A percentile compares a stretch with the other conserved stretches of the same genome.
Evolutionary conservation across 2,797 vertebrate genomes (phyloP).

Genomic region (Podargus strigoides): DNA sequence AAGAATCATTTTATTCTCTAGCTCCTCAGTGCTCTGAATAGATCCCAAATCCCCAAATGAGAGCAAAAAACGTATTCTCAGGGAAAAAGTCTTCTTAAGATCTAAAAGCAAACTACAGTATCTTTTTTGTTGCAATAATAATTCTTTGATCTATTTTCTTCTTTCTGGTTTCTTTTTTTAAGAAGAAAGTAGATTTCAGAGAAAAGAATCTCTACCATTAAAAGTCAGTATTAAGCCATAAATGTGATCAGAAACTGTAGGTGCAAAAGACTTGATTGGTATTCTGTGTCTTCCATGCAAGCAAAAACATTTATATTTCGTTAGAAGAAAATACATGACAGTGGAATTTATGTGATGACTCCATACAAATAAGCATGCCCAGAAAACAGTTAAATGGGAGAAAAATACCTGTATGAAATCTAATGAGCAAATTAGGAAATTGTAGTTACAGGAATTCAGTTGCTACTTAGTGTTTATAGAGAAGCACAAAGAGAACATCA

Average conservation of each 20-base stretch:
- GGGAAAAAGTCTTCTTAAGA: not conserved
- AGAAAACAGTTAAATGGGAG: constrained; percentile 28
- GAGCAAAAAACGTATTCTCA: not conserved
- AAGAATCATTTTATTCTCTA: constrained; percentile 34
- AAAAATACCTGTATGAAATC: constrained; percentile 33
- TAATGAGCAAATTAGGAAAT: constrained; percentile 31
- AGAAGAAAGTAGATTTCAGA: constrained; percentile 44
- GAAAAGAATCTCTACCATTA: not conserved
- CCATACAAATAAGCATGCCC: not conserved
- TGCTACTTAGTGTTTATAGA: constrained; percentile 30
- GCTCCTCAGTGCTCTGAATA: constrained; percentile 36
- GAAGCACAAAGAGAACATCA: constrained; percentile 61
- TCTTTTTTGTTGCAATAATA: constrained; percentile 44
- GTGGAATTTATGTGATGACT: constrained; percentile 33
- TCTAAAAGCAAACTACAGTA: constrained; percentile 12
- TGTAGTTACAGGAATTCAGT: constrained; percentile 37
- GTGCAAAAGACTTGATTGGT: constrained; percentile 19
- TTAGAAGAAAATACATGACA: constrained; percentile 41
- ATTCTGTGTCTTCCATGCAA: constrained; percentile 1
- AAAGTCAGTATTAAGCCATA: constrained; percentile 41
- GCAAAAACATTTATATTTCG: constrained; percentile 25
- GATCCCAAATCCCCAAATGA: constrained; percentile 18
- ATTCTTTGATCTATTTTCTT: constrained; percentile 48
- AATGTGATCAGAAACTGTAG: constrained; percentile 23
- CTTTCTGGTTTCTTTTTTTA: not conserved